phyloP scores from a whole-genome alignment of 1,140 invertebrate genomes.

The Eriosoma lanigerum region DNA sequence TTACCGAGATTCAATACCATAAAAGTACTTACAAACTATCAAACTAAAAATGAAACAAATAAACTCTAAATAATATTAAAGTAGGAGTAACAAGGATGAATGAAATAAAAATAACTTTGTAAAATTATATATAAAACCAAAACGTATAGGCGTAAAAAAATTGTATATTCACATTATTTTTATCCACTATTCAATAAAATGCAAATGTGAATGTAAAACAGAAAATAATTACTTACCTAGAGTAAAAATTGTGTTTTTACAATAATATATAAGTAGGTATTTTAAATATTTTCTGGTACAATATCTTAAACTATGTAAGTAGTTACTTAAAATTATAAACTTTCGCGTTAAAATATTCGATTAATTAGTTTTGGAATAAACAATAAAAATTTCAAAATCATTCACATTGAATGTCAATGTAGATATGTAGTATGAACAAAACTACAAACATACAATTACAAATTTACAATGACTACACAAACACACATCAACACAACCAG shows the following conservation, averaged over 20 bases:
- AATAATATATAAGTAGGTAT: background rate
- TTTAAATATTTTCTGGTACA: background rate
- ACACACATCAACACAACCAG: background rate
- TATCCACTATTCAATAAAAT: background rate
- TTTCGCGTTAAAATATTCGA: background rate
- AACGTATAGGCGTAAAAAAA: background rate
- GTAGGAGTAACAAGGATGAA: background rate
- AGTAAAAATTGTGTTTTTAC: background rate
- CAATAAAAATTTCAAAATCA: background rate
- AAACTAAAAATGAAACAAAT: background rate
- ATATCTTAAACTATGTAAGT: background rate
- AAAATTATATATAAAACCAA: background rate
- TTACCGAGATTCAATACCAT: constrained; percentile 18
- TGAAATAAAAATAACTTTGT: background rate
- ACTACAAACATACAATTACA: background rate
- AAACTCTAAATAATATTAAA: background rate
- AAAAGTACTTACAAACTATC: constrained; percentile 22
- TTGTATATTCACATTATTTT: background rate
- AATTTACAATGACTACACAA: background rate
- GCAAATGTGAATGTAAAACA: background rate
- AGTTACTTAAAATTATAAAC: background rate
- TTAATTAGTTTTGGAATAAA: constrained; percentile 5
- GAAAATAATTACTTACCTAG: background rate
- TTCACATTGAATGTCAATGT: no score
- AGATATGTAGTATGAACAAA: background rate